These are phyloP conservation scores for Patella pellucida DNA, from an alignment of 2,888 invertebrate genomes.

Conservation along the genomic window DNA sequence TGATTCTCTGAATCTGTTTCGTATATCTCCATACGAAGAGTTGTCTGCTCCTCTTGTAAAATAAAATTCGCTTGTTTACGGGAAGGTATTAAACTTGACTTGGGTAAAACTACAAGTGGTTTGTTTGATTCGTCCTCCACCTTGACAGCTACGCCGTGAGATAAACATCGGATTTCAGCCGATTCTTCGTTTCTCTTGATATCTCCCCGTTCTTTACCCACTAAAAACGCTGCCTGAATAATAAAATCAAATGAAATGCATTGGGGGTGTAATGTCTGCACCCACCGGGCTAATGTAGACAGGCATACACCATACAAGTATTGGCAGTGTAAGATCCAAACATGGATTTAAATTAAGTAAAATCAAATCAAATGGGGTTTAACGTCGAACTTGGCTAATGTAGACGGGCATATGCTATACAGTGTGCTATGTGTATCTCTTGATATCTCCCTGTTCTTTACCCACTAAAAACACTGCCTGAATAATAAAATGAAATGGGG, in stretches of 20 bases:
- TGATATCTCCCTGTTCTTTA: too few relatives aligned
- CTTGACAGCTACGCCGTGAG: constrained; percentile 55
- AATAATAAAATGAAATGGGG: too few relatives aligned
- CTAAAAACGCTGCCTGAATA: constrained; percentile 58
- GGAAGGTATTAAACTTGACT: constrained; percentile 50
- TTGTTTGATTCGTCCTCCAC: constrained; percentile 33
- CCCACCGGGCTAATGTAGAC: too few relatives aligned
- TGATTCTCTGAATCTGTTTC: constrained; percentile 38
- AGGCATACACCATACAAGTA: too few relatives aligned
- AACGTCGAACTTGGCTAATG: too few relatives aligned
- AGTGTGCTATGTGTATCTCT: too few relatives aligned
- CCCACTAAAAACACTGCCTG: too few relatives aligned
- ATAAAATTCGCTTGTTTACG: constrained; percentile 52
- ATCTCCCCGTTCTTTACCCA: constrained; percentile 52
- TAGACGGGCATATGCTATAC: too few relatives aligned
- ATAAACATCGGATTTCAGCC: constrained; percentile 54
- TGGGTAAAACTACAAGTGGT: constrained; percentile 46
- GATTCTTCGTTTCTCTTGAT: constrained; percentile 46
- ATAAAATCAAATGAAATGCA: constrained; percentile 7
- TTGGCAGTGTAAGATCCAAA: too few relatives aligned
- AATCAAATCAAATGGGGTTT: too few relatives aligned
- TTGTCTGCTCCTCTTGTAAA: constrained; percentile 49
- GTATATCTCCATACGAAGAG: constrained; percentile 49
- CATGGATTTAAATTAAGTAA: too few relatives aligned
- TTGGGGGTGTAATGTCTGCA: background rate